Base-by-base conservation (phyloP, 2,888 invertebrate species). In the Sesamia inferens region DNA sequence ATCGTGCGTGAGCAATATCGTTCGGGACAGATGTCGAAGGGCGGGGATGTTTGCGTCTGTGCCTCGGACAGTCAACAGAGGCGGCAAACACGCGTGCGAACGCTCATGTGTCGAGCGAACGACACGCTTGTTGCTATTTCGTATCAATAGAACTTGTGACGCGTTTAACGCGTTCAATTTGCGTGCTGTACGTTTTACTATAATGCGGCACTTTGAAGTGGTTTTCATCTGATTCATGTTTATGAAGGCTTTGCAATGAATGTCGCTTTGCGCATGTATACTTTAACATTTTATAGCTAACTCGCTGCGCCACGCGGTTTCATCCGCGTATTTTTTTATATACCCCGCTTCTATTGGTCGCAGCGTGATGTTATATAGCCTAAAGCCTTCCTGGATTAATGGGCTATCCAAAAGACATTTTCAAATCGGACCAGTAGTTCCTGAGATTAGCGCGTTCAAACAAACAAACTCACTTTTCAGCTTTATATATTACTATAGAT, bases 1-100 rank as follows among this genome's bases (percentile, higher is more conserved):
- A 90, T 90, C 89, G 91, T 91, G 92, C 93, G 91, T 93, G 93
- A 89, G 92, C 91, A 91, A 92, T 92, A 91, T 92, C 90, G 90
- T 90, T 90, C 84, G 85, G 89, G 89, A 87, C 92, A 92, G 90
- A 91, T 91, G 93, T 89, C 83, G 88, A 75, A 88, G 92, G 86
- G 74, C 75, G 87, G 87, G 85, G 58, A 85, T 92, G 89, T 93
- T 93, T 92, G 91, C 88, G 88, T 85, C 89, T 88, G 87, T 81
- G 82, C 87, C 87, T 90, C 87, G 89, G 85, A 90, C 89, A 88
- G 93, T 94, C 94, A 94, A 94, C 93, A 94, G 85, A 86, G 88
- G 70, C 86, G 77, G 89, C 89, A 93, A 93, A 94, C 91, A 93
- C 83, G 90, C 93, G 91, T 93, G 93, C 89, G 92, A 93, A 91